Base-by-base conservation (phyloP, 2,888 invertebrate species). In the Apodemia zela region DNA sequence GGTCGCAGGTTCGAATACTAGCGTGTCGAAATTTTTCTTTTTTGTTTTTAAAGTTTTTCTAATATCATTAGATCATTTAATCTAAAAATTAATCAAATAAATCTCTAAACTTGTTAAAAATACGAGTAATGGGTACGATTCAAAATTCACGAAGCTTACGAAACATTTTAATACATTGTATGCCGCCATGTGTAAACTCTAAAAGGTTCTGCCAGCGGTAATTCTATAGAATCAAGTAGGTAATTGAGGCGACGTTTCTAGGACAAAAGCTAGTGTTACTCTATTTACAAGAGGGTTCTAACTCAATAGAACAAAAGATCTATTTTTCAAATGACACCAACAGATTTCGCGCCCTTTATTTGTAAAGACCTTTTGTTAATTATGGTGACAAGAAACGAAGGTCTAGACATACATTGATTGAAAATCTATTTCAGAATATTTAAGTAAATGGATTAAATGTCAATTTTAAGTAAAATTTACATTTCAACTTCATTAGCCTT, bases 301-400 rank as follows among this genome's bases (percentile, higher is more conserved):
- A 68, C 67, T 70, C 67, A 65, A 62, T 49, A 60, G 66, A 63
- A 70, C 68, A 70, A 71, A 68, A 65, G 64, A 49, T 71, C 67
- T 69, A 68, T 70, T 68, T 71, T 71, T 69, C 67, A 68, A 68
- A 66, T 67, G 71, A 70, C 68, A 69, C 60, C 65, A 68, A 61
- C 67, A 66, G 54, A 62, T 59, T 65, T 21, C 18, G 58, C 18
- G 51, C 54, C 59, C 65, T 66, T 65, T 63, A 67, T 68, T 68
- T 65, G 60, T 60, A 58, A 29, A 61, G 47, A 61, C 64, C 67
- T 68, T 33, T 68, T 68, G 67, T 68, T 42, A 58, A 62, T 51
- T 18, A 13, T 51, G 7, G 51, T 10, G n/a, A 51, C 21, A 21
- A 51, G 51, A 51, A 21, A 18, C 51, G 11, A 51, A 51, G 51